Conservation (phyloP, 1,140 invertebrate species). For the Magallana gigas region DNA sequence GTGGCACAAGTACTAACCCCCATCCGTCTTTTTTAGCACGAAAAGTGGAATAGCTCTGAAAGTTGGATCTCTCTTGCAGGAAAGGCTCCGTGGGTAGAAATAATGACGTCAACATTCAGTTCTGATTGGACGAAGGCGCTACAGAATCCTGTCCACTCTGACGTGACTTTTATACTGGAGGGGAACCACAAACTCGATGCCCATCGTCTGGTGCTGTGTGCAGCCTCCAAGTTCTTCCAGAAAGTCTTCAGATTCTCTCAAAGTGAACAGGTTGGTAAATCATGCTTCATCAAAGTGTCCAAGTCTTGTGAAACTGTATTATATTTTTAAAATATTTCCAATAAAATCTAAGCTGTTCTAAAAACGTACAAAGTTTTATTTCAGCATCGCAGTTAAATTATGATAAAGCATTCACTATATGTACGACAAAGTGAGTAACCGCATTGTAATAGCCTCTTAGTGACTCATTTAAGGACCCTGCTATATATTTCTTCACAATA, state of each 20-base stretch:
- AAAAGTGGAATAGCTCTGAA: too few species aligned
- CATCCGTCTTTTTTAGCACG: too few species aligned
- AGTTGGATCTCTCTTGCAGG: slow-evolving; percentile 57
- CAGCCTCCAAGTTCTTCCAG: slow-evolving; percentile 71
- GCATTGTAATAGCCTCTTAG: too few species aligned
- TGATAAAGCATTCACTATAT: too few species aligned
- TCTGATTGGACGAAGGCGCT: slow-evolving; percentile 70
- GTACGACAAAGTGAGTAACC: too few species aligned
- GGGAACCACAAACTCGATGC: slow-evolving; percentile 65
- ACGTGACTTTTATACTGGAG: slow-evolving; percentile 72
- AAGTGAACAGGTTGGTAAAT: background rate
- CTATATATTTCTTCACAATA: too few species aligned
- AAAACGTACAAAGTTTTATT: too few species aligned
- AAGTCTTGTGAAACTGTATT: background rate
- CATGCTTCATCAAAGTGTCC: background rate
- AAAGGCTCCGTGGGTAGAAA: slow-evolving; percentile 72
- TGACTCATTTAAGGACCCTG: too few species aligned
- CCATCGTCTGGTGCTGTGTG: slow-evolving; percentile 69
- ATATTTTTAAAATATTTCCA: too few species aligned
- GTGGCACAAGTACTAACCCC: background rate
- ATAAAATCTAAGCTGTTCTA: too few species aligned
- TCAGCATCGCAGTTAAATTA: too few species aligned
- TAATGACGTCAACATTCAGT: slow-evolving; percentile 71
- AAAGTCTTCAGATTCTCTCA: slow-evolving; percentile 59
- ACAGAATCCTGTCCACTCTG: slow-evolving; percentile 68